Evolutionary conservation across 2,113 vertebrate genomes (phyloP).

Genomic region (Zootoca vivipara): DNA sequence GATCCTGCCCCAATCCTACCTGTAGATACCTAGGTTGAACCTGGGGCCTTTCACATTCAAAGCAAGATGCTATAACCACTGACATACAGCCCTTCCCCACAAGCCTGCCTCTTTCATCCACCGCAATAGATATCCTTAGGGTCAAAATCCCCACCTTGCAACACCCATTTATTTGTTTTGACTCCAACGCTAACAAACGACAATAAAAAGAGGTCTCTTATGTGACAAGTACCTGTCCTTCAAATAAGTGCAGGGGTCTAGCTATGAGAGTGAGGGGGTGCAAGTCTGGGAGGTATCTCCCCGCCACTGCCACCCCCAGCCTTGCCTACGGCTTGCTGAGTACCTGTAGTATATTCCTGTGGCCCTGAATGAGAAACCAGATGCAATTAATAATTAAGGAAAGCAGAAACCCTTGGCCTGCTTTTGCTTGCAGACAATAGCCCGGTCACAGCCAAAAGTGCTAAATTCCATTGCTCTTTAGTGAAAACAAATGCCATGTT

Average conservation of each 20-base stretch:
- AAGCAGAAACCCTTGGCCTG: neutral
- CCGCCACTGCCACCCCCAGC: neutral
- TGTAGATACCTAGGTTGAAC: neutral
- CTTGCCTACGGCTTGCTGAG: no score
- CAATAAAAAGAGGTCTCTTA: neutral
- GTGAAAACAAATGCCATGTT: conserved; percentile 19
- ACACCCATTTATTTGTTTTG: no score
- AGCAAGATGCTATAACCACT: neutral
- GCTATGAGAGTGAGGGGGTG: neutral
- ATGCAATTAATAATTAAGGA: conserved; percentile 13
- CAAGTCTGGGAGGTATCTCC: neutral
- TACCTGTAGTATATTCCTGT: no score
- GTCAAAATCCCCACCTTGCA: no score
- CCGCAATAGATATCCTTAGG: no score
- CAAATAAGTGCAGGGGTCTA: neutral
- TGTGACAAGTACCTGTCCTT: neutral
- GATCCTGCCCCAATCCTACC: neutral
- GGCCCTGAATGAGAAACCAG: neutral
- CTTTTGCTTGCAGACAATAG: conserved; percentile 20
- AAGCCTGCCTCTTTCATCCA: no score
- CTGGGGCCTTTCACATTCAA: neutral
- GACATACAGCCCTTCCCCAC: neutral
- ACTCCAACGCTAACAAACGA: no score
- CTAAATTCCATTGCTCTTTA: conserved; percentile 17
- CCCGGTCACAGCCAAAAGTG: conserved; percentile 10